Evolutionary conservation across 2,888 invertebrate genomes (phyloP).

Genomic region (Steinernema scapterisci): DNA sequence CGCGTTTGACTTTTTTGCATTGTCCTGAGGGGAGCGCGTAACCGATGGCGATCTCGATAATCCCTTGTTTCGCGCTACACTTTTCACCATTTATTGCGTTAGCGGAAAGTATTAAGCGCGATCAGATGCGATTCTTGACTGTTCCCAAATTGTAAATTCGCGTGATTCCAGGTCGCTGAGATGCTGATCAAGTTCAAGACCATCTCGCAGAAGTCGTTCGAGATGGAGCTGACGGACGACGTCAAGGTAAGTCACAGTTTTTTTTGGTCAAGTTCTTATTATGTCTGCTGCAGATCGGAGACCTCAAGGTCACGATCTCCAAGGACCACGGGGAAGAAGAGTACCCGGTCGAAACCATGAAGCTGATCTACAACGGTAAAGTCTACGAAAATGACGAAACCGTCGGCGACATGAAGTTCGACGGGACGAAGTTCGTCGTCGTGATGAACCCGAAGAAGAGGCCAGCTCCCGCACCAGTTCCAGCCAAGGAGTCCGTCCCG

Average conservation of each 20-base stretch:
- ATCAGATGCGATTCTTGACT: no score
- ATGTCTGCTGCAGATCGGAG: conserved; percentile 47
- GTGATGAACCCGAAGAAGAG: conserved; percentile 57
- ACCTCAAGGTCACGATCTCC: conserved; percentile 56
- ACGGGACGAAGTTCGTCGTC: conserved; percentile 60
- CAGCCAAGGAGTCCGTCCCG: not conserved
- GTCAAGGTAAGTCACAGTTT: conserved; percentile 48
- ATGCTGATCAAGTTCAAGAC: conserved; percentile 62
- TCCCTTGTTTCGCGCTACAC: no score
- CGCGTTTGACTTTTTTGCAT: no score
- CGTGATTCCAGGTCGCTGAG: not conserved
- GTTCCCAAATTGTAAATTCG: no score
- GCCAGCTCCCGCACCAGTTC: not conserved
- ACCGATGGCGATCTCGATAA: no score
- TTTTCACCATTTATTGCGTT: no score
- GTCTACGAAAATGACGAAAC: conserved; percentile 52
- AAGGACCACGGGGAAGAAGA: conserved; percentile 49
- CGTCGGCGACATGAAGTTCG: conserved; percentile 50
- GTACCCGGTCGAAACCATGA: conserved; percentile 54
- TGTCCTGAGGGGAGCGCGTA: no score
- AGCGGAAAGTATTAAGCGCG: no score
- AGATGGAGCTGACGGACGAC: conserved; percentile 50
- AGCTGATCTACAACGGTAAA: conserved; percentile 66
- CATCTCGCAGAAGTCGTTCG: conserved; percentile 58
- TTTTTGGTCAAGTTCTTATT: conserved; percentile 28